A percentile compares a stretch with the other conserved stretches of the same genome.
Conservation (phyloP, 2,797 vertebrate genomes). For the Coreius guichenoti region DNA sequence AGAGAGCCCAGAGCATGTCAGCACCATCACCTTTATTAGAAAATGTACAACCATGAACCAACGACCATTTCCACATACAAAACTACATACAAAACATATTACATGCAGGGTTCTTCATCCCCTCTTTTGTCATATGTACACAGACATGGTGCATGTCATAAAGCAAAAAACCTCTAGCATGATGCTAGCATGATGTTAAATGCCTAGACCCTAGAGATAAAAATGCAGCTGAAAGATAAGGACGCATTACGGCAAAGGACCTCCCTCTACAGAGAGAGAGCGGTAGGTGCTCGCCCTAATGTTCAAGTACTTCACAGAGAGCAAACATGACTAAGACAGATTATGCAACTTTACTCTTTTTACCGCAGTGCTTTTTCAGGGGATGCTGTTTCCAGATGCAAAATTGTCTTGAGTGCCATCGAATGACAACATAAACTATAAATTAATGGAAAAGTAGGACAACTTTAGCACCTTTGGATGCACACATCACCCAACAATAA, state of each 20-base stretch:
- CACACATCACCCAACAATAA: slow-evolving; percentile 12
- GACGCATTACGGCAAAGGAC: slow-evolving; percentile 37
- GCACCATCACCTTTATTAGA: neutral
- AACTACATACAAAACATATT: slow-evolving; percentile 31
- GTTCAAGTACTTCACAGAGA: slow-evolving; percentile 50
- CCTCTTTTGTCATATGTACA: slow-evolving; percentile 29
- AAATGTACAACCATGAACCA: neutral
- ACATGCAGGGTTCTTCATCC: slow-evolving; percentile 32
- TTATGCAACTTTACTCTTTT: slow-evolving; percentile 56
- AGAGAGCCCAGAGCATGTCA: neutral
- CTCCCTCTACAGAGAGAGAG: slow-evolving; percentile 36
- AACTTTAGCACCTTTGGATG: neutral
- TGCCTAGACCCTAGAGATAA: slow-evolving; percentile 1
- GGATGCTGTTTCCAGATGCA: slow-evolving; percentile 41
- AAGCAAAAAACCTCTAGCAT: slow-evolving; percentile 34
- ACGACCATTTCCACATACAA: neutral
- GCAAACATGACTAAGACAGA: slow-evolving; percentile 52
- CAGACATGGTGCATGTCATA: slow-evolving; percentile 47
- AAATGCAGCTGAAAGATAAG: slow-evolving; percentile 37
- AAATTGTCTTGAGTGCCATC: slow-evolving; percentile 27
- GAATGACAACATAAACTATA: slow-evolving; percentile 31
- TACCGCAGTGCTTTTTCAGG: slow-evolving; percentile 51
- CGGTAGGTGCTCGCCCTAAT: slow-evolving; percentile 33
- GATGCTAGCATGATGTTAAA: slow-evolving; percentile 29
- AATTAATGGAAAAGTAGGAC: slow-evolving; percentile 5